Base-by-base conservation (phyloP, 2,888 invertebrate genomes). In the Cremastobaeus sp. region DNA sequence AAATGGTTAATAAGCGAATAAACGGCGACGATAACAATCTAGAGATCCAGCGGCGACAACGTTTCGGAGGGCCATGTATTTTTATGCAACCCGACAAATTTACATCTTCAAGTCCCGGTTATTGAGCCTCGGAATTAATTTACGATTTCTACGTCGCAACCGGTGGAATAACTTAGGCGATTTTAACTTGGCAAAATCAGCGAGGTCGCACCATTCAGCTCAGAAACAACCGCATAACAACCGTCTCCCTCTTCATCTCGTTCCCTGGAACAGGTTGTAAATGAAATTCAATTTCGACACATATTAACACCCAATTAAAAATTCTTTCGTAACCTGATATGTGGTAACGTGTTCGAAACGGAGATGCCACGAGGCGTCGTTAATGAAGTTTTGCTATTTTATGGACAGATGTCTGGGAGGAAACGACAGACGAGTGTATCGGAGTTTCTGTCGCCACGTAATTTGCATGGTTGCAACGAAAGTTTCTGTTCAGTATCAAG, bases 391-490 rank as follows among this genome's bases (percentile, higher is more conserved):
- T 43, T 12, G 41, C 20, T 18, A 32, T 28, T 39, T 11, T 12
- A 50, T 34, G 1, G 21, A 34, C 20, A 52, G 25, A 50, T 48
- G 30, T 20, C 8, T 12, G 1, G 1, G 48, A 28, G 12, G 9
- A 47, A 17, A 30, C n/a, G n/a, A n/a, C n/a, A n/a, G n/a, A n/a
- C n/a, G n/a, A n/a, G n/a, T n/a, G n/a, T n/a, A n/a, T n/a, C n/a
- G n/a, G n/a, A n/a, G n/a, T n/a, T n/a, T 50, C 55, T 62, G 55
- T 70, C 62, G 55, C 35, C 70, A 50, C 70, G 39, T 70, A 41
- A 32, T 62, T 62, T 54, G 14, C 55, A 35, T 14, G 3, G 18
- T 4, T 50, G 35, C 37, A 11, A 15, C 50, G 66, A 25, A 34
- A 34, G 11, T 39, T 9, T 35, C 47, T 39, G 50, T 43, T 59